A percentile compares a stretch with the other conserved stretches of the same genome.
phyloP scores from a whole-genome alignment of 1,140 invertebrate species.

The Sinella curviseta region DNA sequence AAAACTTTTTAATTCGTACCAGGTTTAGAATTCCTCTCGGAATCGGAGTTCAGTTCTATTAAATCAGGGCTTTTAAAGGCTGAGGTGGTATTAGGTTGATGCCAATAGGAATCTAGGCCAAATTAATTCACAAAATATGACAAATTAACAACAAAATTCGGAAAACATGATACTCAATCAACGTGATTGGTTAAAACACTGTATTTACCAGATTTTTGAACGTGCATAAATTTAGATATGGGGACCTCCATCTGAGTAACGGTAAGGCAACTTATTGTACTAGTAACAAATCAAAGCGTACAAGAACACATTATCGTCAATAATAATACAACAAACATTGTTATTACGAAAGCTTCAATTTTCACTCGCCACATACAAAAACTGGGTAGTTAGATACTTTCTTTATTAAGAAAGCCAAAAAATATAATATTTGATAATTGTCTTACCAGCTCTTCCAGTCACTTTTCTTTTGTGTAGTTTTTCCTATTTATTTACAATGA shows the following conservation, averaged over 20 bases:
- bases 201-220: constrained; percentile 46
- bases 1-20: constrained; percentile 28
- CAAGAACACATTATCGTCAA: not conserved
- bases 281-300: not conserved
- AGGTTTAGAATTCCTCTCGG: constrained; percentile 43
- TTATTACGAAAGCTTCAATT: too few species aligned
- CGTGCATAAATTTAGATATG: constrained; percentile 49
- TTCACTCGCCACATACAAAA: too few species aligned
- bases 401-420: too few species aligned
- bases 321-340: too few species aligned
- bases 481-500: too few species aligned
- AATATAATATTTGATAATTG: too few species aligned
- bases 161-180: constrained; percentile 9
- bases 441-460: too few species aligned
- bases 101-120: constrained; percentile 45
- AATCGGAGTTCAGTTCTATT: constrained; percentile 48
- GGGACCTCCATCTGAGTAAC: constrained; percentile 42
- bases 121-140: constrained; percentile 21
- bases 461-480: too few species aligned
- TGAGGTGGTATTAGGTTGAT: constrained; percentile 34
- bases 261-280: constrained; percentile 5
- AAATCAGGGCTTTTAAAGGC: constrained; percentile 49
- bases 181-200: too few species aligned
- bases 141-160: too few species aligned
- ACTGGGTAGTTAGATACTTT: too few species aligned